Evolutionary conservation across 2,797 vertebrate genomes (phyloP), one percentile per base, ranked within the genome.

Genomic region (Ficedula albicollis): DNA sequence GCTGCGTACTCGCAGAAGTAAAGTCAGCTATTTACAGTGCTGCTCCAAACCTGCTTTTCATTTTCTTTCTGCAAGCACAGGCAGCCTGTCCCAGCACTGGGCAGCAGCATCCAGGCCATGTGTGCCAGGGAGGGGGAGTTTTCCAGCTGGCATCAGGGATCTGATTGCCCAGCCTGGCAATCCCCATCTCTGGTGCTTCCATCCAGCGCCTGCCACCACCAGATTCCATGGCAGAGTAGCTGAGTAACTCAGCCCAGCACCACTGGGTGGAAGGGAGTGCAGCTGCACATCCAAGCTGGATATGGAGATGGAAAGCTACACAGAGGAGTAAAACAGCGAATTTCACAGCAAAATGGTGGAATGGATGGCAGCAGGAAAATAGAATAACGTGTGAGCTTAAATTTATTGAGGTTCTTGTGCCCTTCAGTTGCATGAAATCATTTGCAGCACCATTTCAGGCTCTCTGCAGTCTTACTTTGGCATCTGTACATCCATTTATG

Each of bases 191-290:
- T 54, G 38, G 12, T 36, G 44, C 44, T 84, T 56, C 58, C 54
- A 41, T 23, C 62, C 66, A 59, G 2, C 0, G 0, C 41, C 23
- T 70, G 16, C 51, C 2, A 16, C 22, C 7, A 1, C 51, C 70
- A 69, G 14, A 5, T 9, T 46, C 3, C 2, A 2, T 25, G 63
- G 49, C 1, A 1, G 41, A n/a, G 12, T 6, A 38, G 54, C 67
- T 68, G 46, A 66, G 77, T 19, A 19, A 56, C 55, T 78, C 74
- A 27, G 26, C 30, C 36, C 34, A n/a, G 36, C 49, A 32, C 27
- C 25, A 8, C 5, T 29, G 0, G 0, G 34, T 49, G 63, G 38
- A 79, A 39, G 16, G 18, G 36, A 68, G 8, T 30, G 56, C 49
- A 70, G 52, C 27, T 51, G 29, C 34, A 60, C 1, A 1, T 17